phyloP scores from a whole-genome alignment of 2,888 invertebrate genomes.

The Drosophila anomelani region DNA sequence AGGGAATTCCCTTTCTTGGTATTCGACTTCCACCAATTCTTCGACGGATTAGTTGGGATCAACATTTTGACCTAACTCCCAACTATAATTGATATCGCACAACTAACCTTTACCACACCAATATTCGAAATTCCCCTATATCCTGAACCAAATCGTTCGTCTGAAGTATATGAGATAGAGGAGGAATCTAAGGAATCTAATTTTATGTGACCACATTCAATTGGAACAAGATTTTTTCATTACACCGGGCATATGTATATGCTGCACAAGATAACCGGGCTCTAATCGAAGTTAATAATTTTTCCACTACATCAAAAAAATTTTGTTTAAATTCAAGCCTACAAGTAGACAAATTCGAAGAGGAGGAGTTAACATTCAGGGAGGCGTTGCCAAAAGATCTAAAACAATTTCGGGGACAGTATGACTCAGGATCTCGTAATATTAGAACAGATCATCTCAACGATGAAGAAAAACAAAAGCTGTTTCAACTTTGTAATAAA shows the following conservation, averaged over 20 bases:
- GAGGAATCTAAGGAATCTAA: background rate
- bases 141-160: background rate
- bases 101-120: background rate
- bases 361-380: background rate
- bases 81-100: background rate
- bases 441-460: too few species aligned
- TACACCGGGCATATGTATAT: background rate
- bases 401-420: too few species aligned
- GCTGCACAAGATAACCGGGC: too few species aligned
- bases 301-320: background rate
- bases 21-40: background rate
- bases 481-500: too few species aligned
- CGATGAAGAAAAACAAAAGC: too few species aligned
- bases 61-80: background rate
- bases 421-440: too few species aligned
- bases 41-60: slow-evolving; percentile 1
- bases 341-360: background rate
- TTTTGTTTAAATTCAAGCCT: background rate
- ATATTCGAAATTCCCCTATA: background rate
- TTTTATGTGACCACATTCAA: too few species aligned
- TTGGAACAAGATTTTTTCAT: background rate
- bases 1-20: too few species aligned
- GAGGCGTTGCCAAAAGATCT: background rate
- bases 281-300: background rate
- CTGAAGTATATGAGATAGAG: background rate